These are phyloP conservation scores for Drosophila kambysellisi DNA, from an alignment of 2,888 invertebrate genomes.

Conservation along the genomic window DNA sequence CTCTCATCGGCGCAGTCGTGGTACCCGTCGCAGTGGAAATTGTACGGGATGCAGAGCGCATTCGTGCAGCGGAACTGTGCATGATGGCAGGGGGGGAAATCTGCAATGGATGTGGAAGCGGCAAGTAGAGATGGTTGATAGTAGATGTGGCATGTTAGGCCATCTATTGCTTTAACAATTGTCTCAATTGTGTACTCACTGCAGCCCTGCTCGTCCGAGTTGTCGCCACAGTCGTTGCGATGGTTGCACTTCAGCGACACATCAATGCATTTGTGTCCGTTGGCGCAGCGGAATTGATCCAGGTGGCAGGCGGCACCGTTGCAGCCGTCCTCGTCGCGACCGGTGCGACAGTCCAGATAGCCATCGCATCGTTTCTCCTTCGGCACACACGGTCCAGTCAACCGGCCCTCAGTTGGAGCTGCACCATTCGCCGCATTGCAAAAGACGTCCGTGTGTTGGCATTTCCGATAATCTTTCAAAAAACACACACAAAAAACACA, in stretches of 20 bases:
- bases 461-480: constrained; percentile 92
- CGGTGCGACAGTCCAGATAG: constrained; percentile 93
- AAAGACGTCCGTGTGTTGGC: constrained; percentile 94
- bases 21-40: constrained; percentile 92
- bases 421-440: constrained; percentile 90
- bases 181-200: constrained; percentile 87
- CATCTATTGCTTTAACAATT: background rate
- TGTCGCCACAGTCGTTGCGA: constrained; percentile 95
- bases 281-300: constrained; percentile 94
- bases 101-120: constrained; percentile 85
- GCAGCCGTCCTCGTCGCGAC: constrained; percentile 93
- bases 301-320: constrained; percentile 90
- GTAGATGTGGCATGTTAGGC: constrained; percentile 3
- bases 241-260: constrained; percentile 93
- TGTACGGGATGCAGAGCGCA: constrained; percentile 95
- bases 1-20: constrained; percentile 96
- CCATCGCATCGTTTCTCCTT: constrained; percentile 96
- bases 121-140: background rate
- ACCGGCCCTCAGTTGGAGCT: constrained; percentile 86
- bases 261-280: constrained; percentile 93
- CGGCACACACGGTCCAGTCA: constrained; percentile 93
- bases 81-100: constrained; percentile 94
- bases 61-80: constrained; percentile 97
- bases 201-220: constrained; percentile 95
- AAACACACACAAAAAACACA: background rate